Evolutionary conservation across 2,888 invertebrate species (phyloP), one percentile per base, ranked within the genome.

Genomic region (Chalcis sispes): DNA sequence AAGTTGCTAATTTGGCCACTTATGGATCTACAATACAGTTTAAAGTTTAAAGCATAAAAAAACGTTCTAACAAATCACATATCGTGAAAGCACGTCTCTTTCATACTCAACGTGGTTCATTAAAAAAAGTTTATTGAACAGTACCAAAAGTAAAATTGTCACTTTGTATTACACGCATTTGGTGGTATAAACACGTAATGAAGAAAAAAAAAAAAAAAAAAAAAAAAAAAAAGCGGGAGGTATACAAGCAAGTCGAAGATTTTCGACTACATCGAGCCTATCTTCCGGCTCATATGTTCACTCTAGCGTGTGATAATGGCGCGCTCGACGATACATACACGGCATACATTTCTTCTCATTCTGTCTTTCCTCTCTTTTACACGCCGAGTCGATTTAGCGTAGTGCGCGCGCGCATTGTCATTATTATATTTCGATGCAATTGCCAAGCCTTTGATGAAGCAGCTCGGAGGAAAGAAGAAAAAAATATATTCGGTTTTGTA

Each of bases 221-320:
- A 3, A n/a, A 5, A 56, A 8, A 36, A 20, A 52, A 36, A 48
- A 61, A 32, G 54, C 52, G 66, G 40, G n/a, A n/a, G 52, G n/a
- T 50, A 48, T 54, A 67, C 42, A 48, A 66, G 29, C 48, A 4
- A 42, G n/a, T 8, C 20, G 62, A 70, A 75, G 75, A 59, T 72
- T 67, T 62, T 76, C 58, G 66, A 52, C 65, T 20, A 40, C 36
- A 52, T 67, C 67, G 13, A n/a, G 10, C 5, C 15, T 59, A 65
- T 42, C 62, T 69, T 66, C 58, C 74, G 72, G 62, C 64, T 78
- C 69, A 79, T 82, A 80, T 83, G 82, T 61, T 82, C 82, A 79
- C 20, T 77, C 72, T 83, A 82, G 77, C 81, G 81, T 85, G 80
- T 77, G 80, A 80, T 80, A 80, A 82, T 81, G 79, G 79, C 80